These are phyloP conservation scores for Python bivittatus DNA, from an alignment of 2,113 vertebrate species.

Conservation along the genomic window DNA sequence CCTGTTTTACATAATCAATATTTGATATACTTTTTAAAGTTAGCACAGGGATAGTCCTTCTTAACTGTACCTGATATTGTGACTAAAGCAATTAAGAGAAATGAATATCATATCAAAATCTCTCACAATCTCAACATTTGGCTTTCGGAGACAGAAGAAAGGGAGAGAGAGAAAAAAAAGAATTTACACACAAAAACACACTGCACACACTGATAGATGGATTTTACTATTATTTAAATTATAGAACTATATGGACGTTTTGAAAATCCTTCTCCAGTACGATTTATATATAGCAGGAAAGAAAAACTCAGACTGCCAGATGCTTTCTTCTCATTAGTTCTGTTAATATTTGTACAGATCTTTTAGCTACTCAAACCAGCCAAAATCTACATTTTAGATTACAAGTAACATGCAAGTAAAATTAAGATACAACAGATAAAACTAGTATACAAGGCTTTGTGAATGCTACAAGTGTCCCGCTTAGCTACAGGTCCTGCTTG, in stretches of 20 bases:
- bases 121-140: background rate
- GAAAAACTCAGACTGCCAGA: slow-evolving; percentile 24
- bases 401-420: background rate
- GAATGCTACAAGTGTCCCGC: background rate
- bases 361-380: slow-evolving; percentile 31
- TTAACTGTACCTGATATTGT: background rate
- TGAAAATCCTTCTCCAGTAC: background rate
- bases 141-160: background rate
- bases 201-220: background rate
- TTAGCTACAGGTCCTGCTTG: background rate
- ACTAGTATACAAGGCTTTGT: background rate
- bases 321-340: slow-evolving; percentile 43
- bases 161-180: background rate
- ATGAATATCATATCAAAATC: background rate
- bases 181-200: background rate
- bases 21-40: background rate
- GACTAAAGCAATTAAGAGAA: background rate
- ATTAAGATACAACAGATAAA: background rate
- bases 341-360: slow-evolving; percentile 47
- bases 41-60: background rate
- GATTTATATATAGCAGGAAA: background rate
- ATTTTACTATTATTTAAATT: background rate
- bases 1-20: background rate
- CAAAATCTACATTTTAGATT: background rate
- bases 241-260: background rate